Evolutionary conservation across 2,888 invertebrate species (phyloP).

Genomic region (Scotopteryx bipunctaria): DNA sequence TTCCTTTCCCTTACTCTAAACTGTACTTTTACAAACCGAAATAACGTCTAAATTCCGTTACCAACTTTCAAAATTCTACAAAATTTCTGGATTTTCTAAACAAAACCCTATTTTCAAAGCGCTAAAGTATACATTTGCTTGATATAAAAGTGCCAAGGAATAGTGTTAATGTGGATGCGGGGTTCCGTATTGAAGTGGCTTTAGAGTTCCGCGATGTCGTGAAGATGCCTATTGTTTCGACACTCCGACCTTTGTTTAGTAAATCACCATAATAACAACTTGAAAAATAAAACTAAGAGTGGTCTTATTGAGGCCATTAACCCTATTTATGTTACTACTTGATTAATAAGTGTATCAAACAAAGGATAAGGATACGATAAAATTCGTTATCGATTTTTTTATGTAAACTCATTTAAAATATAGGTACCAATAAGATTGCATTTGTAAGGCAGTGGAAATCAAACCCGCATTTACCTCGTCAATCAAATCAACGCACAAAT

Average conservation of each 20-base stretch:
- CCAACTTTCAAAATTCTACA: conserved; percentile 2
- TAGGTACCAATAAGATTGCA: too few species aligned
- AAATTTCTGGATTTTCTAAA: neutral
- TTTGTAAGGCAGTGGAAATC: too few species aligned
- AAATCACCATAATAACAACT: conserved; percentile 36
- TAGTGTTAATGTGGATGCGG: conserved; percentile 39
- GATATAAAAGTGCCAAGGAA: neutral
- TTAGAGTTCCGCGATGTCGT: conserved; percentile 56
- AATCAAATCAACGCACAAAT: too few species aligned
- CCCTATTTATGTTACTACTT: too few species aligned
- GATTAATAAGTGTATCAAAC: too few species aligned
- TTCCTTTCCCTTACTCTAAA: conserved; percentile 4
- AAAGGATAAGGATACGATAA: too few species aligned
- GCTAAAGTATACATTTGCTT: neutral
- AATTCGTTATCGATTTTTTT: too few species aligned
- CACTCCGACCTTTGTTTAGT: conserved; percentile 55
- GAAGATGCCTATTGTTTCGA: conserved; percentile 64
- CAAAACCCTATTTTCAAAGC: neutral
- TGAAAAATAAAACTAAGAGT: conserved; percentile 12
- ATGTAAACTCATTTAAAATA: too few species aligned
- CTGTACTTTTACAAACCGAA: conserved; percentile 1
- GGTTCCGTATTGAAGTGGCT: conserved; percentile 56
- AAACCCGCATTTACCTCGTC: too few species aligned
- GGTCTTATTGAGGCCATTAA: neutral
- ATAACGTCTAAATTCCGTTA: conserved; percentile 33